Evolutionary conservation across 2,888 invertebrate species (phyloP).

Genomic region (Agrilus mali): DNA sequence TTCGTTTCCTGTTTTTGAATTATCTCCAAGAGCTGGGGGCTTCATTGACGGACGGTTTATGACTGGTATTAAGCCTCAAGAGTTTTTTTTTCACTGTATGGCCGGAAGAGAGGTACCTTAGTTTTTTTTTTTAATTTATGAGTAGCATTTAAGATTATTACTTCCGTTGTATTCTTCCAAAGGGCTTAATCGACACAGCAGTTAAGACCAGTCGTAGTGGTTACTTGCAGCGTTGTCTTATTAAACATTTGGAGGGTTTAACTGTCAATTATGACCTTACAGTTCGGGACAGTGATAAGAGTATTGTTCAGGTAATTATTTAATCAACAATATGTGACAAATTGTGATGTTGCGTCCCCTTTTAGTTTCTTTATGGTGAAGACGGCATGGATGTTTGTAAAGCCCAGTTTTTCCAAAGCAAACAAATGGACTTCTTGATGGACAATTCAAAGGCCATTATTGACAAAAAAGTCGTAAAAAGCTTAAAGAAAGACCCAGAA

Average conservation of each 20-base stretch:
- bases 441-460: slow-evolving; percentile 61
- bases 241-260: slow-evolving; percentile 97
- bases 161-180: slow-evolving; percentile 14
- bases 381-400: slow-evolving; percentile 85
- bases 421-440: slow-evolving; percentile 69
- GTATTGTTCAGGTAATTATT: slow-evolving; percentile 63
- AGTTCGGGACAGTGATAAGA: slow-evolving; percentile 88
- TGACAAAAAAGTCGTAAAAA: slow-evolving; percentile 41
- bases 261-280: slow-evolving; percentile 86
- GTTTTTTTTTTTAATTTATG: slow-evolving; percentile 11
- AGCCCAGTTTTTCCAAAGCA: slow-evolving; percentile 66
- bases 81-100: slow-evolving; percentile 99
- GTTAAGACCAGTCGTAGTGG: slow-evolving; percentile 98
- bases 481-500: slow-evolving; percentile 44
- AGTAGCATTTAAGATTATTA: too few species aligned
- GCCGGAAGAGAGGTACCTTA: slow-evolving; percentile 94
- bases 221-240: slow-evolving; percentile 91
- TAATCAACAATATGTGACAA: not conserved
- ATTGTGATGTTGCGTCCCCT: not conserved
- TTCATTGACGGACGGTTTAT: slow-evolving; percentile 94
- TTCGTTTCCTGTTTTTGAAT: slow-evolving; percentile 79
- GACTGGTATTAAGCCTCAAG: slow-evolving; percentile 97
- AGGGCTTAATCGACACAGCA: slow-evolving; percentile 97
- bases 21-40: slow-evolving; percentile 85
- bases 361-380: slow-evolving; percentile 79